Evolutionary conservation across 2,113 vertebrate genomes (phyloP), one percentile per base, ranked within the genome.

Genomic region (Mesitornis unicolor): DNA sequence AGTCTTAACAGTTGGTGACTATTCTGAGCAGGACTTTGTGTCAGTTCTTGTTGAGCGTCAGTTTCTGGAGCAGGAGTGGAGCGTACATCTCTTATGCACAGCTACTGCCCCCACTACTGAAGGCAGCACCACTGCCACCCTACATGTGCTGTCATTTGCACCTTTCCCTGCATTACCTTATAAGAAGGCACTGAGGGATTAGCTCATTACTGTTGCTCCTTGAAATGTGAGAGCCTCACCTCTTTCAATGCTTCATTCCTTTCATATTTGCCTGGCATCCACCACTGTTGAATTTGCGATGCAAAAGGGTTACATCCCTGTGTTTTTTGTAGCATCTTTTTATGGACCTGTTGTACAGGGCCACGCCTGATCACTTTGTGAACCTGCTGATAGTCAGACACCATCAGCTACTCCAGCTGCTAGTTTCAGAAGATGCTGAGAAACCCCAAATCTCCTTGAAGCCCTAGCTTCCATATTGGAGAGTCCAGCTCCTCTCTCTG

Each of bases 181-280:
- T 7, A 43, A 59, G 14, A 28, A 42, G 7, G 5, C 20, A 51
- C 9, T 16, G 35, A 40, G 33, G 25, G 6, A 56, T 64, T 45
- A 67, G 29, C 11, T 24, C 31, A 54, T n/a, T n/a, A n/a, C 29
- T 57, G 13, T 33, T 10, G 11, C 28, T 60, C 13, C 38, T 45
- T 64, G 50, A 85, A 78, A 59, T 33, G 29, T 40, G 21, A 7
- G 20, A 67, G 8, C 33, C 26, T 73, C 18, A 38, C 22, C 6
- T 56, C 33, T 70, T 70, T 45, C 43, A 29, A 15, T n/a, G 21
- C 16, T 50, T 74, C 25, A 13, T 91, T 54, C 25, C 19, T 4
- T 60, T 85, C 0, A 0, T 33, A 29, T 83, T 64, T 16, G 12
- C 36, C 14, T 2, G 9, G 2, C 6, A 38, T 61, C 19, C 16